Conservation (phyloP, 1,140 invertebrate species). For the Eumaeus atala region DNA sequence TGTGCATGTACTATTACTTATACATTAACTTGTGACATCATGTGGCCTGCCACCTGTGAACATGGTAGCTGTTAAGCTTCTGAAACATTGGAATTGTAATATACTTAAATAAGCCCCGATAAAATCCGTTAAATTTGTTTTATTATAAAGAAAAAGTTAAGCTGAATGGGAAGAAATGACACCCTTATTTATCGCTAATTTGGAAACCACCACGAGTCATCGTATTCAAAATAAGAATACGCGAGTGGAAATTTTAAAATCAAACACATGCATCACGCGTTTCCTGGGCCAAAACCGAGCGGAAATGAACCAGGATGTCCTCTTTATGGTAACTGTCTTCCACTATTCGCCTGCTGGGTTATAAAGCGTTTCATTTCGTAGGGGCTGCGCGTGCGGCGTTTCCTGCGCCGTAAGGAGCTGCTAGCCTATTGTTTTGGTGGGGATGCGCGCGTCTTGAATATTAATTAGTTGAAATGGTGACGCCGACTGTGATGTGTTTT, state of each 20-base stretch:
- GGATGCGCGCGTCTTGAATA: constrained; percentile 59
- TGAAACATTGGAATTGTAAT: no score
- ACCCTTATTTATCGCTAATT: no score
- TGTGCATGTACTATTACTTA: no score
- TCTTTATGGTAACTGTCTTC: constrained; percentile 62
- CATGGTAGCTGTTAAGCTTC: no score
- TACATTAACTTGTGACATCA: no score
- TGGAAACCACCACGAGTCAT: no score
- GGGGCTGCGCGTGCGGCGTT: constrained; percentile 52
- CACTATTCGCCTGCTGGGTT: constrained; percentile 47
- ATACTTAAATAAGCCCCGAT: no score
- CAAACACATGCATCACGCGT: constrained; percentile 46
- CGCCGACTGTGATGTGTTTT: not conserved
- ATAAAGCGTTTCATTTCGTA: constrained; percentile 60
- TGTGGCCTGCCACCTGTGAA: no score
- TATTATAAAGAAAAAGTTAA: no score
- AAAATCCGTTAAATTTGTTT: no score
- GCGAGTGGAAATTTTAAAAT: constrained; percentile 12
- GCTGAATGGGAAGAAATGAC: no score
- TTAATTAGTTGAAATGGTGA: constrained; percentile 25
- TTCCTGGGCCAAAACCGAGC: constrained; percentile 44
- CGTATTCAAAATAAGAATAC: not conserved
- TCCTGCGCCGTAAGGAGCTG: constrained; percentile 67
- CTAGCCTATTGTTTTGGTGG: constrained; percentile 64
- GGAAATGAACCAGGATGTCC: constrained; percentile 62